Evolutionary conservation across 2,888 invertebrate species (phyloP).

Genomic region (Allolobophora icterica): DNA sequence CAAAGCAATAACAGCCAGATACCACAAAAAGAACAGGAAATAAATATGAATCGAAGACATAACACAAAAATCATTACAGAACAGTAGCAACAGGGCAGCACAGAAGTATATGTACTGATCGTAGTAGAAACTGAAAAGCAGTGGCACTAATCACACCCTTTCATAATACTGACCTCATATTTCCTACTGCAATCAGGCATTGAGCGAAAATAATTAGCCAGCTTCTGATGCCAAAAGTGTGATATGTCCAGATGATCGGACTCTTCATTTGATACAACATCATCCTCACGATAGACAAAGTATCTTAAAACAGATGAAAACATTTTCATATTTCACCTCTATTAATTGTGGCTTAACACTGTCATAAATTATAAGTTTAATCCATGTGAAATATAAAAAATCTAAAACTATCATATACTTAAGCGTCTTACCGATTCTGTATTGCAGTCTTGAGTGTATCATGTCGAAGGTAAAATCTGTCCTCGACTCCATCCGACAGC

Average conservation of each 20-base stretch:
- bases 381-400: neutral
- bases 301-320: constrained; percentile 40
- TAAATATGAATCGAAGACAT: neutral
- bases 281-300: constrained; percentile 41
- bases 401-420: neutral
- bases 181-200: constrained; percentile 56
- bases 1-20: neutral
- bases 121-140: neutral
- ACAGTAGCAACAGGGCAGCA: neutral
- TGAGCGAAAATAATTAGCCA: constrained; percentile 59
- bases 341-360: neutral
- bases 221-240: constrained; percentile 58
- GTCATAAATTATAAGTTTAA: neutral
- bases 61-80: neutral
- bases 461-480: constrained; percentile 48
- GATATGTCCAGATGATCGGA: constrained; percentile 34
- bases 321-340: neutral
- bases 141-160: neutral
- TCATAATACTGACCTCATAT: constrained; percentile 54
- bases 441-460: constrained; percentile 46
- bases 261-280: constrained; percentile 39
- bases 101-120: neutral
- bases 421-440: constrained; percentile 39
- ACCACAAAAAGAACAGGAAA: neutral
- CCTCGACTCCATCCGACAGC: constrained; percentile 42